Base-by-base conservation (phyloP, 1,140 invertebrate genomes). In the Heterodera schachtii region DNA sequence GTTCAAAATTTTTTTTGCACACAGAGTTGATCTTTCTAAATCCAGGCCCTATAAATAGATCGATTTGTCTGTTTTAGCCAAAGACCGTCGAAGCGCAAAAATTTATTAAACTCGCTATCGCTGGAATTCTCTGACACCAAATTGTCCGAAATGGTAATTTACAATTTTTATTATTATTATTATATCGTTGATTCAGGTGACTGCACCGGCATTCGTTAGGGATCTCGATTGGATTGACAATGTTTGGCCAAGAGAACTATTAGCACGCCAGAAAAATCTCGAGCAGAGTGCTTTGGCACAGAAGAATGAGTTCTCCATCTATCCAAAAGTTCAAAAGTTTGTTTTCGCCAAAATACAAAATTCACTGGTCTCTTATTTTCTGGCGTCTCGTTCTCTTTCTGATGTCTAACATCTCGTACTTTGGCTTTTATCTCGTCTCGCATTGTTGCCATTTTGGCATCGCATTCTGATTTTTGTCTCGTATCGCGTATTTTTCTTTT, bases 191-290 rank as follows among this genome's bases (percentile, higher is more conserved):
- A 64, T 19, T 86, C 11, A 84, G 85, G 84, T 86, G 0, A 78
- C 46, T 31, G 44, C 46, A 49, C 88, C 89, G 3, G 67, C 75
- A 5, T 84, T 92, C 90, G 93, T 98, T 0, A 92, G 95, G 70
- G 94, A 96, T 91, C 93, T 98, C 49, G 97, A 98, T 92, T 99
- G 97, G 97, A 96, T 98, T 1, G 95, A 98, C 87, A 94, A 94
- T 43, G 95, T 97, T 0, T 99, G 97, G 96, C 97, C 97, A 3
- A 91, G 94, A 70, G 94, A 97, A 90, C 92, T 98, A 19, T 97
- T 97, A 91, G 95, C 96, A 87, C 93, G 94, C 84, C 96, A 98
- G 92, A 93, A 93, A 31, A 82, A 80, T 9, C 31, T 82, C 1
- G 31, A 31, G 9, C 70, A 64, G 16, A 78, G 77, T 8, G n/a